phyloP scores from a whole-genome alignment of 2,797 vertebrate species.

The Balearica regulorum region DNA sequence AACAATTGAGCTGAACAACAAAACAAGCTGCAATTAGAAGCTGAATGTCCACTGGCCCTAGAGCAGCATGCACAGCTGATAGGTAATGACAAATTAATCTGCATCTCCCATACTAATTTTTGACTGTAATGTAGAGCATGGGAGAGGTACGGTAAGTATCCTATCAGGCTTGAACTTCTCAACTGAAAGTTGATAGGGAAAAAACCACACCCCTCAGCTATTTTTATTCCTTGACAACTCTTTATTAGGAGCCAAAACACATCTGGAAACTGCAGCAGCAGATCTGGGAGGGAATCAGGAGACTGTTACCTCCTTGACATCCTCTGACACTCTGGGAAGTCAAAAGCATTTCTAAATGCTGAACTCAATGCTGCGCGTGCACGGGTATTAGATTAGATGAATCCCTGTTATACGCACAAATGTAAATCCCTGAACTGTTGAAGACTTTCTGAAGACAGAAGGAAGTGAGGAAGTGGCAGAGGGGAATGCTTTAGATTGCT shows the following conservation, averaged over 20 bases:
- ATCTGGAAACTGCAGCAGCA: background rate
- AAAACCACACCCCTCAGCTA: background rate
- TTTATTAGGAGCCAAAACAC: background rate
- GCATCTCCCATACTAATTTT: background rate
- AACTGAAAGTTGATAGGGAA: background rate
- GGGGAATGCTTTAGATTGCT: background rate
- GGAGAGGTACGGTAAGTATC: background rate
- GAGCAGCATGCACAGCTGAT: background rate
- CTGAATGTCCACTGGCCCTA: background rate
- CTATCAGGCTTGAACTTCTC: background rate
- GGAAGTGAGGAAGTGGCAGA: background rate
- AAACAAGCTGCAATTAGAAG: constrained; percentile 20
- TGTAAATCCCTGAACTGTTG: background rate
- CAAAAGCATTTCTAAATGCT: background rate
- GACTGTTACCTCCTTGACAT: background rate
- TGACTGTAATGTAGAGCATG: background rate
- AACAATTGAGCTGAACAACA: constrained; percentile 17
- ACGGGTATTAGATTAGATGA: background rate
- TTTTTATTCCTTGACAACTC: background rate
- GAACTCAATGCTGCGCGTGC: background rate
- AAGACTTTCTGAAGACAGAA: background rate
- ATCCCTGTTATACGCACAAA: background rate
- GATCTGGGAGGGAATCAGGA: background rate
- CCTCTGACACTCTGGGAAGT: background rate
- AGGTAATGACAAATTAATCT: background rate